Percentiles rank a stretch among this genome's conserved stretches.
Conservation (phyloP, 2,797 vertebrate genomes). For the Pampus argenteus region DNA sequence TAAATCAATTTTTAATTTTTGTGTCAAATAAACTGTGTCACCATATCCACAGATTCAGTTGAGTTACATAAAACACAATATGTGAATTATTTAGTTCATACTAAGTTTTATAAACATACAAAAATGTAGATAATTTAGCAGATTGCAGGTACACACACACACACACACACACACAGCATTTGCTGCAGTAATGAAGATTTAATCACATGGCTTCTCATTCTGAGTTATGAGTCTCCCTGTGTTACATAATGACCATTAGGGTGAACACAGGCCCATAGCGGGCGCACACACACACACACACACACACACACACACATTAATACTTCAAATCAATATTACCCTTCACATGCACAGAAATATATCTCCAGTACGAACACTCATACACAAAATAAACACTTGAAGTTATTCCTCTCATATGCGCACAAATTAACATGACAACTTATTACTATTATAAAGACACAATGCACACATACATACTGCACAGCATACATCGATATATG, state of each 20-base stretch:
- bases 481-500: too few species aligned
- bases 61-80: too few species aligned
- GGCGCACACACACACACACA: conserved; percentile 4
- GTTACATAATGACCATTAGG: conserved; percentile 42
- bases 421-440: background rate
- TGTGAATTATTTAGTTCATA: background rate
- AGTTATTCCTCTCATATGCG: background rate
- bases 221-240: conserved; percentile 75
- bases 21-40: background rate
- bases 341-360: too few species aligned
- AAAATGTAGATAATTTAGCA: conserved; percentile 41
- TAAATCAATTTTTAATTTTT: background rate
- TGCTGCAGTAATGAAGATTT: conserved; percentile 80
- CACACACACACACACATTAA: conserved; percentile 12
- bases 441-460: conserved; percentile 3
- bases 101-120: background rate
- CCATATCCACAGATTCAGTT: too few species aligned
- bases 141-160: conserved; percentile 8
- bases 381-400: background rate
- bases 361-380: background rate
- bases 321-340: background rate
- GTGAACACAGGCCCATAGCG: conserved; percentile 11
- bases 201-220: conserved; percentile 75
- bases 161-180: conserved; percentile 7
- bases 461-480: background rate